These are phyloP conservation scores for Notothenia rossii DNA, from an alignment of 2,113 vertebrate genomes.

Conservation along the genomic window DNA sequence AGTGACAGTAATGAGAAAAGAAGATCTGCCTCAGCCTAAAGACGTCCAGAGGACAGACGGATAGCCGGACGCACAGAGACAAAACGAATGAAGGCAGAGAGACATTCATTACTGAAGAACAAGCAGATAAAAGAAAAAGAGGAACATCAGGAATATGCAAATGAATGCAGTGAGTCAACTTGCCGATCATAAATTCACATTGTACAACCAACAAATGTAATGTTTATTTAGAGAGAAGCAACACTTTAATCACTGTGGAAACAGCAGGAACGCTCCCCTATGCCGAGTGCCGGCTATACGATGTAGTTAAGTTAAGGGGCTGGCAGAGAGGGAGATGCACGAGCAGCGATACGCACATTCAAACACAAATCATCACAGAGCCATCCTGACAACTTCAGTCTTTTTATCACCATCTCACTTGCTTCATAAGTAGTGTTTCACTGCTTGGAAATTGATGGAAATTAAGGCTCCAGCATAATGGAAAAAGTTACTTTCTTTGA, in stretches of 20 bases:
- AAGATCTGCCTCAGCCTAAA: slow-evolving; percentile 10
- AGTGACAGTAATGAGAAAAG: slow-evolving; percentile 25
- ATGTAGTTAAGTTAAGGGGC: slow-evolving; percentile 31
- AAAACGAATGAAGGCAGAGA: background rate
- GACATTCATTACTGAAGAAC: slow-evolving; percentile 4
- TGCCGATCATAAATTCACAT: background rate
- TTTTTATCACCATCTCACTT: slow-evolving; percentile 16
- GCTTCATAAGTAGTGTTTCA: slow-evolving; percentile 7
- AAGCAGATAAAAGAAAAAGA: slow-evolving; percentile 13
- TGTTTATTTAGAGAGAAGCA: slow-evolving; percentile 42
- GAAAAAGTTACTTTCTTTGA: too few species aligned
- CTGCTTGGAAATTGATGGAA: slow-evolving; percentile 18
- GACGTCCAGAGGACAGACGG: background rate
- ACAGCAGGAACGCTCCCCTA: slow-evolving; percentile 33
- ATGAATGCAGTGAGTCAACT: slow-evolving; percentile 9
- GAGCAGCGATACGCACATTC: background rate
- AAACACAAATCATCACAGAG: slow-evolving; percentile 39
- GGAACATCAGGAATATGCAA: background rate
- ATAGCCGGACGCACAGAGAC: background rate
- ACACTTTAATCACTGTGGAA: slow-evolving; percentile 60
- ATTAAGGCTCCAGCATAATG: background rate
- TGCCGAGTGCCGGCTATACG: slow-evolving; percentile 15
- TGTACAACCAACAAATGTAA: slow-evolving; percentile 13
- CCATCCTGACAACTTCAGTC: slow-evolving; percentile 6
- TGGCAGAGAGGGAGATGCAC: slow-evolving; percentile 16